Base-by-base conservation (phyloP, 2,797 vertebrate genomes). In the Alcedo atthis region DNA sequence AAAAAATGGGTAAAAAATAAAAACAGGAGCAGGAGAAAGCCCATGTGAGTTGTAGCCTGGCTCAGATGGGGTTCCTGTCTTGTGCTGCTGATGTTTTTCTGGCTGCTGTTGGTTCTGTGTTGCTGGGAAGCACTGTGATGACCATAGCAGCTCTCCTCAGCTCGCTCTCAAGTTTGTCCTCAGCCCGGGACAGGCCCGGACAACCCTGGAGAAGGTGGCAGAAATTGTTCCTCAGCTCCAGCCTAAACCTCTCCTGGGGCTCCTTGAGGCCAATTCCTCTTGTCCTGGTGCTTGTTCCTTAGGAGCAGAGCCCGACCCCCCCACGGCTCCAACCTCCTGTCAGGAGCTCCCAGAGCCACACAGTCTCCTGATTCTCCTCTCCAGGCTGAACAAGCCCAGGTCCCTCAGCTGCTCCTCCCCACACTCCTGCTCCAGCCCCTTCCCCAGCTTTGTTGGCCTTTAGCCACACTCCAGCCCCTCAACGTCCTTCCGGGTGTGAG, bases 71-170 rank as follows among this genome's bases (percentile, higher is more conserved):
- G 28, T 32, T 78, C 66, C 53, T 49, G 24, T 14, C 21, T 13
- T 49, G 24, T 49, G 48, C 48, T 49, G 24, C 48, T 88, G 63
- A 18, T 4, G 1, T 55, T 54, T 40, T 49, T 17, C 30, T 58
- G 32, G 21, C 51, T 32, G 49, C 30, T 83, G 25, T 35, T 64
- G 67, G 6, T 12, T 43, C 16, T 10, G 2, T 2, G 8, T 28
- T 25, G 43, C 43, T 26, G 0, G 6, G 15, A 15, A 37, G 40
- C 66, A 66, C 35, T 0, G 8, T 3, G 28, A 4, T 26, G 46
- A 15, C 22, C 5, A 1, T 0, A 25, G 21, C 19, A n/a, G 32
- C 32, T 58, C 46, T 48, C 24, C 58, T 15, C 13, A 40, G 18
- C 33, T 42, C 12, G 3, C 28, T 77, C n/a, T 26, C 57, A 2